Base-by-base conservation (phyloP, 2,113 vertebrate genomes). In the Cinclus mexicanus region DNA sequence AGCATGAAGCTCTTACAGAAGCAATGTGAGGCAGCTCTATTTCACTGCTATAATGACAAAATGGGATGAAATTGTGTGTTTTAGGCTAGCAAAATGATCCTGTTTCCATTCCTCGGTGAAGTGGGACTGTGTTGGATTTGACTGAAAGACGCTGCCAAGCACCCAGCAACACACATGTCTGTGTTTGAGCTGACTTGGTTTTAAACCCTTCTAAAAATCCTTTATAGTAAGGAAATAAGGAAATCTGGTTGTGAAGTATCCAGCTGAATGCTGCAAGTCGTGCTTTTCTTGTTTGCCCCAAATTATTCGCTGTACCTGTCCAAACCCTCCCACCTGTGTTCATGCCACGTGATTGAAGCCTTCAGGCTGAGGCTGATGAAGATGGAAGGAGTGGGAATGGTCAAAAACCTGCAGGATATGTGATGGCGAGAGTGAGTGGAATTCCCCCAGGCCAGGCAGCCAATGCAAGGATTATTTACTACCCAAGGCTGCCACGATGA, bases 401-500 rank as follows among this genome's bases (percentile, higher is more conserved):
- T 44, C 41, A 37, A 39, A 87, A 78, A 4, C 25, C 71, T 55
- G 35, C 31, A 35, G 55, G 57, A 49, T 2, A 2, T 50, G 11
- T 5, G 55, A 33, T 26, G 8, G 29, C 15, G 18, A 23, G 60
- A 0, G 9, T 0, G 33, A 67, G 37, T 31, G 76, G 55, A 69
- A 42, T 24, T 24, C 35, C 75, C 37, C 24, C 3, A 0, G n/a
- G 61, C 28, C 39, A 29, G 49, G 46, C 68, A 50, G 61, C 10
- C 60, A 75, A 0, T 20, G 1, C 2, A 7, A 16, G 1, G 14
- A 31, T 55, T 47, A 23, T 87, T 75, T 35, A 49, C 12, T 18
- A 19, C 31, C 52, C 33, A 5, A 42, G 31, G 72, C 55, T 67
- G 67, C 49, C 39, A 3, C 31, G 1, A 11, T 17, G 41, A 72